Conservation (phyloP, 1,140 invertebrate genomes). For the Drosophila azteca region DNA sequence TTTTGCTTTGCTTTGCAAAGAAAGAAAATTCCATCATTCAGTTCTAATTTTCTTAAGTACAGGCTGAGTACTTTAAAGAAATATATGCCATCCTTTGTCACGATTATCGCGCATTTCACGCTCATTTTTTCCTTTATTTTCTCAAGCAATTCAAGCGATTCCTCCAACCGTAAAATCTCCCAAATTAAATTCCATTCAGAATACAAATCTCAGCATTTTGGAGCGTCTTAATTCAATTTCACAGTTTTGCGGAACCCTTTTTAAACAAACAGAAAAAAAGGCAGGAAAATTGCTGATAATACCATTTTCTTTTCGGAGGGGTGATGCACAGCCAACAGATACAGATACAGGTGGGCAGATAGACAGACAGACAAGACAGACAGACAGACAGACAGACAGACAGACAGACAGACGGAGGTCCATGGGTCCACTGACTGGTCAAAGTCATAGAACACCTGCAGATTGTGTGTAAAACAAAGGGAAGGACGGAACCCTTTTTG, state of each 20-base stretch:
- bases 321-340: not conserved
- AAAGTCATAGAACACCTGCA: slow-evolving; percentile 70
- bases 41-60: too few relatives aligned
- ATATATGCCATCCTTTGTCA: too few relatives aligned
- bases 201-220: slow-evolving; percentile 57
- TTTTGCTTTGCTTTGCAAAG: too few relatives aligned
- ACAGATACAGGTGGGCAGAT: slow-evolving; percentile 6
- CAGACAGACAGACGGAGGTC: slow-evolving; percentile 3
- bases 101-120: too few relatives aligned
- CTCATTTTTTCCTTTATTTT: too few relatives aligned
- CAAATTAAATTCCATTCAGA: slow-evolving; percentile 43
- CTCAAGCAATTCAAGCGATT: too few relatives aligned
- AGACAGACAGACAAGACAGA: slow-evolving; percentile 2
- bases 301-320: slow-evolving; percentile 22
- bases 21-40: too few relatives aligned
- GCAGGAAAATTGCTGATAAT: slow-evolving; percentile 54
- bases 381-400: slow-evolving; percentile 6
- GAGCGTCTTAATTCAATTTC: slow-evolving; percentile 65
- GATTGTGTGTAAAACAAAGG: slow-evolving; percentile 49
- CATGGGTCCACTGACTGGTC: slow-evolving; percentile 37
- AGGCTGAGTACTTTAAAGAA: too few relatives aligned
- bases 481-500: slow-evolving; percentile 48
- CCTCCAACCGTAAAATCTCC: too few relatives aligned
- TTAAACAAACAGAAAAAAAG: slow-evolving; percentile 28
- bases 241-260: slow-evolving; percentile 32